phyloP scores from a whole-genome alignment of 2,797 vertebrate genomes.

The Sebastolobus altivelis region DNA sequence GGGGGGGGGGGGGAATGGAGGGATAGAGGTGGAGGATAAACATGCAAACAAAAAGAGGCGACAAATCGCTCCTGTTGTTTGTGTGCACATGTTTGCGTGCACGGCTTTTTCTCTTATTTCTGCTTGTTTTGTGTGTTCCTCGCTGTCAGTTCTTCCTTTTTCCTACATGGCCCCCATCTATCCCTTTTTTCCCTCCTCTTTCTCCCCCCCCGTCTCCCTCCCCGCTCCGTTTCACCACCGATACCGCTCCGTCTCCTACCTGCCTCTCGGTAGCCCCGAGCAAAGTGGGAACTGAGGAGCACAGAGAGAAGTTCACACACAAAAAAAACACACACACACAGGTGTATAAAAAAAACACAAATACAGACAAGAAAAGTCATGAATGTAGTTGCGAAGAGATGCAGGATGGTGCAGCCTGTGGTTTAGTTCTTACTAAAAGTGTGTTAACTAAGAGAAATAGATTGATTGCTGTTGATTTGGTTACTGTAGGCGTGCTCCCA shows the following conservation, averaged over 20 bases:
- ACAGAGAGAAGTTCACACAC: constrained; percentile 54
- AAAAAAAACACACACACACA: constrained; percentile 27
- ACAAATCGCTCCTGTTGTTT: constrained; percentile 78
- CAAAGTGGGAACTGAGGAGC: constrained; percentile 68
- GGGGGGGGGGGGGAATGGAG: constrained; percentile 61
- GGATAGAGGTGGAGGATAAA: constrained; percentile 78
- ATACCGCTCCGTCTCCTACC: constrained; percentile 67
- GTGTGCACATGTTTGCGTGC: constrained; percentile 47
- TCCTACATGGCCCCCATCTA: constrained; percentile 54
- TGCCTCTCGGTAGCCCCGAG: constrained; percentile 74
- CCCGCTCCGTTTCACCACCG: constrained; percentile 59
- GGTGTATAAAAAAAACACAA: constrained; percentile 16
- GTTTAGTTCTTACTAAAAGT: constrained; percentile 36
- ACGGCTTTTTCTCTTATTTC: constrained; percentile 60
- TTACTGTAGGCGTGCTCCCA: constrained; percentile 8
- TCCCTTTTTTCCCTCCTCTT: constrained; percentile 32
- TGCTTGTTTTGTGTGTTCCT: constrained; percentile 62
- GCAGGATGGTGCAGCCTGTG: constrained; percentile 12
- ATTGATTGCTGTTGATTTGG: constrained; percentile 32
- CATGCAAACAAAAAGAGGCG: constrained; percentile 78
- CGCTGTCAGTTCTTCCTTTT: constrained; percentile 67
- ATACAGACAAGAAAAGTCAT: constrained; percentile 50
- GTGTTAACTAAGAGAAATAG: constrained; percentile 30
- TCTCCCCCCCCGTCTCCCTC: constrained; percentile 31
- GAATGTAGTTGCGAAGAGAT: constrained; percentile 30